Evolutionary conservation across 2,113 vertebrate species (phyloP).

Genomic region (human): DNA sequence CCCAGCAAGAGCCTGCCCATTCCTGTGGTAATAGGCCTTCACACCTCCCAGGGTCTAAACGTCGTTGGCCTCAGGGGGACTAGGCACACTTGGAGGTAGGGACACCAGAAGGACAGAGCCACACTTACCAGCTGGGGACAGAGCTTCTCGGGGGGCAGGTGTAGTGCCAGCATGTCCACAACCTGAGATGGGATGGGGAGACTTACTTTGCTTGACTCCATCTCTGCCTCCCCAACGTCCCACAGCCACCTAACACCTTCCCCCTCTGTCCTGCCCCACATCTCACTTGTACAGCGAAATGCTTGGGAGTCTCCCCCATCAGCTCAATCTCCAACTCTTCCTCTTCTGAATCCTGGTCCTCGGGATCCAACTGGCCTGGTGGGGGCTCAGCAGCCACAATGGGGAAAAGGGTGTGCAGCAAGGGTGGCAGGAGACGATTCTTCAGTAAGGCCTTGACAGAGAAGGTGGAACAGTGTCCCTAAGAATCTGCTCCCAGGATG

Average conservation of each 20-base stretch:
- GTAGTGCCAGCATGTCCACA: conserved; percentile 92
- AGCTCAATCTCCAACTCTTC: conserved; percentile 81
- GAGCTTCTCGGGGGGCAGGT: conserved; percentile 92
- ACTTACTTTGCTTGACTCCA: background rate
- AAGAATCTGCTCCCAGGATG: background rate
- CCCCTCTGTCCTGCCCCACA: accelerated
- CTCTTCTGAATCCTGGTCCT: conserved; percentile 87
- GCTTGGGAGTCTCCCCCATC: conserved; percentile 88
- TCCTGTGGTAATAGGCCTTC: background rate
- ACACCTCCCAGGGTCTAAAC: background rate
- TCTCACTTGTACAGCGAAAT: conserved; percentile 90
- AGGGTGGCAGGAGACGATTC: conserved; percentile 88
- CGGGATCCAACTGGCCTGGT: conserved; percentile 89
- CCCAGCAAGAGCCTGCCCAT: background rate
- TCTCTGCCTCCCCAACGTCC: background rate
- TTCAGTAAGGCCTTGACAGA: conserved; percentile 87
- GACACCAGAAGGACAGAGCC: background rate
- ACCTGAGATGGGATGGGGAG: conserved; percentile 81
- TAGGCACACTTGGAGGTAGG: background rate
- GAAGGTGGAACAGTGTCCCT: background rate
- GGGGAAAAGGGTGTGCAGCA: conserved; percentile 90
- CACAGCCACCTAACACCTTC: background rate
- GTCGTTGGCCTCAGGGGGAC: background rate
- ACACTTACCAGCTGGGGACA: conserved; percentile 89
- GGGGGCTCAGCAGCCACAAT: conserved; percentile 88